phyloP scores from a whole-genome alignment of 2,888 invertebrate genomes.

The Neuroscelio doddi region DNA sequence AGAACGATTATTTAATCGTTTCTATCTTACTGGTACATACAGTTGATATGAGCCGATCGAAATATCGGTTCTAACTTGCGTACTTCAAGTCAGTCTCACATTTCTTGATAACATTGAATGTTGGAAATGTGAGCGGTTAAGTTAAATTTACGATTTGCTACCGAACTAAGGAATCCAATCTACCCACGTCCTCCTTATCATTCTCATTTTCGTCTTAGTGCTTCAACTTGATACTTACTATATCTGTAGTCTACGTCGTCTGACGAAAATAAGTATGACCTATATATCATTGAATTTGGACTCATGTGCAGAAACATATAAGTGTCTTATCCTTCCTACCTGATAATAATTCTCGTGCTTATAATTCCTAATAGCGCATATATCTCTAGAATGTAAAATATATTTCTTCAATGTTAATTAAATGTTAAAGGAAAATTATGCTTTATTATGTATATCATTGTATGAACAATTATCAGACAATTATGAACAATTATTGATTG shows the following conservation, averaged over 20 bases:
- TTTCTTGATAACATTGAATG: slow-evolving; percentile 26
- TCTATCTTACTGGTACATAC: no score
- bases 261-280: no score
- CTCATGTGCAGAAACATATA: not conserved
- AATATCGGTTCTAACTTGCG: no score
- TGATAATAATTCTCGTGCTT: no score
- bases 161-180: slow-evolving; percentile 58
- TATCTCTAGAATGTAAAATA: no score
- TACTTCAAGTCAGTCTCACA: slow-evolving; percentile 26
- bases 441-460: no score
- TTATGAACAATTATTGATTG: no score
- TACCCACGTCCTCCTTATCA: slow-evolving; percentile 65
- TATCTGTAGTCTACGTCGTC: slow-evolving; percentile 33
- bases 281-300: slow-evolving; percentile 1
- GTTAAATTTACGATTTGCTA: slow-evolving; percentile 64
- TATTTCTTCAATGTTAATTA: no score
- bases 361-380: not conserved
- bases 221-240: not conserved
- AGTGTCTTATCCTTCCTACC: not conserved
- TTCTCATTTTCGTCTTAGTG: slow-evolving; percentile 39
- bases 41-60: no score
- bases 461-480: no score
- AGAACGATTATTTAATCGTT: no score
- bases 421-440: no score
- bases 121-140: slow-evolving; percentile 49